A percentile compares a stretch with the other conserved stretches of the same genome.
Conservation (phyloP, 2,888 invertebrate genomes). For the Odiellus spinosus region DNA sequence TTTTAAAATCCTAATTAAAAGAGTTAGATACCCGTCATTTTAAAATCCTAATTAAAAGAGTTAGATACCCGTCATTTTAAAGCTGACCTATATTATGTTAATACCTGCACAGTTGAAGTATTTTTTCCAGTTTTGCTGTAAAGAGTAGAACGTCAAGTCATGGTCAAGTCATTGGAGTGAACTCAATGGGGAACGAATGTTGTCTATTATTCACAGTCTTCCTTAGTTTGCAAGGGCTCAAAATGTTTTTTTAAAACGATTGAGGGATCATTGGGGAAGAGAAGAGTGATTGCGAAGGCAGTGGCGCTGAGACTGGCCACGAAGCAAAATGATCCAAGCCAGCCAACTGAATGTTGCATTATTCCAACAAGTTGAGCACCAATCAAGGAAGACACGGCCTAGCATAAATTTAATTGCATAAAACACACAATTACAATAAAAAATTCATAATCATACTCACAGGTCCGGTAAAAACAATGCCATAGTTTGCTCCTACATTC, state of each 20-base stretch:
- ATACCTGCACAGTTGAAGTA: too few species aligned
- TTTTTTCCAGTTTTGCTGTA: too few species aligned
- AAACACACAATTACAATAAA: neutral
- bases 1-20: too few species aligned
- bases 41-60: too few species aligned
- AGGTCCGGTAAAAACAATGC: constrained; percentile 25
- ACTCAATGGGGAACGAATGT: too few species aligned
- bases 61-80: too few species aligned
- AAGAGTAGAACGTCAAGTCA: too few species aligned
- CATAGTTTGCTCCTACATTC: constrained; percentile 27
- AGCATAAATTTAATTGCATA: constrained; percentile 3
- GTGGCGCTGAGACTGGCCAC: constrained; percentile 12
- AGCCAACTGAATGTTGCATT: constrained; percentile 23
- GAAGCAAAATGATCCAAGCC: constrained; percentile 26
- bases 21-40: too few species aligned
- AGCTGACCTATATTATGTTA: too few species aligned
- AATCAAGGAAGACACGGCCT: constrained; percentile 21
- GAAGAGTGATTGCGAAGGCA: neutral
- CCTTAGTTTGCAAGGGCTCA: neutral
- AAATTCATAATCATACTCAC: constrained; percentile 18
- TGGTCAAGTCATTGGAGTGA: too few species aligned
- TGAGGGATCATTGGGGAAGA: neutral
- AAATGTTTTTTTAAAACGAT: neutral
- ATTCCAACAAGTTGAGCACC: constrained; percentile 22
- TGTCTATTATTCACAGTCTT: too few species aligned